Base-by-base conservation (phyloP, 2,113 vertebrate species). In the Spea bombifrons region DNA sequence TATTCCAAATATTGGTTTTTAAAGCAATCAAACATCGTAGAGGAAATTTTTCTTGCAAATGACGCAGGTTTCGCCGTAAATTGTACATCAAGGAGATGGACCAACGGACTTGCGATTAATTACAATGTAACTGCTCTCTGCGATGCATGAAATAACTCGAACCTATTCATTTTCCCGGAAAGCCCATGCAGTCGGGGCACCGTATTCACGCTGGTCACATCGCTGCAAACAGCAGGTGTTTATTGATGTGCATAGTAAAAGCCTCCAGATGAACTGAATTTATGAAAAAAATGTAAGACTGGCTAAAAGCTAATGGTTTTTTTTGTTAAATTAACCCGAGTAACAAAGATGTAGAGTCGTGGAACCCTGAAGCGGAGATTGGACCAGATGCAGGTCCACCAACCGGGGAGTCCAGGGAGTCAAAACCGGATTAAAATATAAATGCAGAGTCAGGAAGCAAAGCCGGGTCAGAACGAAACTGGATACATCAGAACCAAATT, bases 191-290 rank as follows among this genome's bases (percentile, higher is more conserved):
- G 69, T 53, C 53, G 69, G 47, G 30, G n/a, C 50, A 71, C 15
- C 8, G 49, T 55, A 53, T 53, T 71, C 69, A 48, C 13, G 69
- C 69, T 71, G 69, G 69, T 43, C 69, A 71, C 52, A 71, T 71
- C n/a, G 53, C 69, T 53, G 15, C 49, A 12, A 71, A 17, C 69
- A 71, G 69, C 49, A 53, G 48, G 69, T 43, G 49, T 30, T 30
- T 30, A 69, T 46, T 71, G 48, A 71, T 71, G 49, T n/a, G 16
- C 43, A 43, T 71, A 53, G 50, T 17, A 53, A 5, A 53, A 53
- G 16, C 49, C 69, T 71, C 49, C 8, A 53, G 49, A 71, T 53
- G 16, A 71, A 71, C 50, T 53, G 16, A 17, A 53, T 3, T 71
- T 5, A 9, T 71, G 49, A 43, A 71, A 50, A 16, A n/a, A 12